Evolutionary conservation across 2,797 vertebrate genomes (phyloP).

Genomic region (Phataginus tetradactyla): DNA sequence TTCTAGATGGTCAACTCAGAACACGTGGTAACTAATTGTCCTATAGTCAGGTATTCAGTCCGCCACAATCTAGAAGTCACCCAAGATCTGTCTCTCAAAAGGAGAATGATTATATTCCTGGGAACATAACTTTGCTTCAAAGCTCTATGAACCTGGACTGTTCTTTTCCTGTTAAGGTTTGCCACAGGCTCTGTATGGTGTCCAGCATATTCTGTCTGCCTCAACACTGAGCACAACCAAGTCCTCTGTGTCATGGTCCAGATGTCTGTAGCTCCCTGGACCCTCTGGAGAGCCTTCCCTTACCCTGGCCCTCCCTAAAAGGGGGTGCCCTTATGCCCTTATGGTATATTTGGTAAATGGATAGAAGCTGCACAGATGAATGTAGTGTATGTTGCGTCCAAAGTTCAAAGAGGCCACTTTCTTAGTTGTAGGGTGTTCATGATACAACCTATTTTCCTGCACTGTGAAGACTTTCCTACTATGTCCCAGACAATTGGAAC

Average conservation of each 20-base stretch:
- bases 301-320: background rate
- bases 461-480: background rate
- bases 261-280: background rate
- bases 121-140: background rate
- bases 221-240: background rate
- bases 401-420: background rate
- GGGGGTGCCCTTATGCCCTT: background rate
- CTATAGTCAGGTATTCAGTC: background rate
- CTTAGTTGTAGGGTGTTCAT: background rate
- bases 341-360: background rate
- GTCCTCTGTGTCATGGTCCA: background rate
- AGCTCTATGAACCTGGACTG: background rate
- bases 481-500: background rate
- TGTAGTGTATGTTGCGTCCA: background rate
- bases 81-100: background rate
- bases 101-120: background rate
- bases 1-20: slow-evolving; percentile 1
- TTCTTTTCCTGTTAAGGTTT: background rate
- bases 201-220: background rate
- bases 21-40: background rate
- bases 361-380: background rate
- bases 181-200: background rate
- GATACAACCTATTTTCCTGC: background rate
- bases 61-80: background rate
- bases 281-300: background rate